These are phyloP conservation scores for Seriola rivoliana DNA, from an alignment of 2,113 vertebrate genomes.

Conservation along the genomic window DNA sequence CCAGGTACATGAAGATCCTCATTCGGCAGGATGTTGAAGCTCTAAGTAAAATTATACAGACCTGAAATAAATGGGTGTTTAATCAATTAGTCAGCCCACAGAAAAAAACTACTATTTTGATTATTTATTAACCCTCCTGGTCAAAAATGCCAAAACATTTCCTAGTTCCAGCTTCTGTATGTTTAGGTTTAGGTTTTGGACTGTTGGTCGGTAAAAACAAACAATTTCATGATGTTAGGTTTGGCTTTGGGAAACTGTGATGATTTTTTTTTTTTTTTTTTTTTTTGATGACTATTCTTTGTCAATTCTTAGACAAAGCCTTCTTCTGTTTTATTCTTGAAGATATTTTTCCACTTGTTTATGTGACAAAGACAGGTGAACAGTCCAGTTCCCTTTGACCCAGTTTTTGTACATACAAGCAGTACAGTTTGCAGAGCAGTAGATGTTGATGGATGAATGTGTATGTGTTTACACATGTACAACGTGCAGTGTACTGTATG, in stretches of 20 bases:
- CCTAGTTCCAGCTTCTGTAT: not conserved
- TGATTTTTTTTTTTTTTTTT: not conserved
- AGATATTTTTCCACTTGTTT: too few species aligned
- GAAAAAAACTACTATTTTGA: not conserved
- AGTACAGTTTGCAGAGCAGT: not conserved
- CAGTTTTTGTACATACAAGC: not conserved
- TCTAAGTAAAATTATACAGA: not conserved
- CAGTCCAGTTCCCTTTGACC: not conserved
- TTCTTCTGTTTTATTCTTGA: not conserved
- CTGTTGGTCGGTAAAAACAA: not conserved
- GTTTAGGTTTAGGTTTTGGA: not conserved
- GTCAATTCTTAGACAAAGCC: not conserved
- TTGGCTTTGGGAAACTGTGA: not conserved
- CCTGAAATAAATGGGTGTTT: not conserved
- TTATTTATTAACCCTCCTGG: too few species aligned
- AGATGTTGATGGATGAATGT: slow-evolving; percentile 9
- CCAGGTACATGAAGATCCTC: not conserved
- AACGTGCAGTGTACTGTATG: not conserved
- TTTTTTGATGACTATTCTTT: not conserved
- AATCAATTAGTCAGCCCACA: not conserved
- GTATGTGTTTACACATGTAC: not conserved
- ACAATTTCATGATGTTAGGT: not conserved
- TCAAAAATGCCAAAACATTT: too few species aligned
- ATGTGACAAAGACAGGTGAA: not conserved
- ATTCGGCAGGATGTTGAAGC: not conserved